A percentile compares a stretch with the other conserved stretches of the same genome.
These are phyloP conservation scores for Spilarctia lutea DNA, from an alignment of 2,888 invertebrate species.

Conservation along the genomic window DNA sequence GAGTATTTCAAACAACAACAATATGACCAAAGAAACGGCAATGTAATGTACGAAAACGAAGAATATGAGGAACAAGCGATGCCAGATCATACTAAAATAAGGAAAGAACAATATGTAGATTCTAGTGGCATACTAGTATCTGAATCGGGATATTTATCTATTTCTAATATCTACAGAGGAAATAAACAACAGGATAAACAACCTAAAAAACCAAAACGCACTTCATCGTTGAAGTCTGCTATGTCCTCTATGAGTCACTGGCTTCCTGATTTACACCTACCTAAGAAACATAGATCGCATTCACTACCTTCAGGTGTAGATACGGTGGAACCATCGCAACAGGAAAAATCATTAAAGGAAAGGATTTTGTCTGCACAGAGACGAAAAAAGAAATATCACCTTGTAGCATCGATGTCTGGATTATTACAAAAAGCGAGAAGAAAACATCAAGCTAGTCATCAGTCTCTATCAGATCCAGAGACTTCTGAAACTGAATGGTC, in stretches of 20 bases:
- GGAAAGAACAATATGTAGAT: slow-evolving; percentile 80
- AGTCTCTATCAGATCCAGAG: slow-evolving; percentile 92
- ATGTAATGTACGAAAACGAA: slow-evolving; percentile 74
- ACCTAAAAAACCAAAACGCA: slow-evolving; percentile 89
- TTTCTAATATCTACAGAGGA: slow-evolving; percentile 88
- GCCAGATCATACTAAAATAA: slow-evolving; percentile 65
- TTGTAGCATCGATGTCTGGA: slow-evolving; percentile 94
- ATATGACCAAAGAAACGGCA: slow-evolving; percentile 83
- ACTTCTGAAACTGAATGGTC: slow-evolving; percentile 91
- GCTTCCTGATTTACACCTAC: slow-evolving; percentile 93
- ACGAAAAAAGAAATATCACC: slow-evolving; percentile 92
- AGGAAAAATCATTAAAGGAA: slow-evolving; percentile 81
- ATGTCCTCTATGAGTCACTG: slow-evolving; percentile 93
- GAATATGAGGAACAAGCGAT: slow-evolving; percentile 70
- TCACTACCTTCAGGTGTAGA: slow-evolving; percentile 92
- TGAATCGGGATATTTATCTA: slow-evolving; percentile 92
- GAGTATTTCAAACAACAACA: slow-evolving; percentile 85
- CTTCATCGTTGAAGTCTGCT: slow-evolving; percentile 92
- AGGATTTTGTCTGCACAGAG: slow-evolving; percentile 80
- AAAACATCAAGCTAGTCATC: slow-evolving; percentile 87
- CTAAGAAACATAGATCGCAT: slow-evolving; percentile 92
- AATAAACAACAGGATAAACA: slow-evolving; percentile 83
- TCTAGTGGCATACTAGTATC: slow-evolving; percentile 89
- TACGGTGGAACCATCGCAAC: slow-evolving; percentile 81
- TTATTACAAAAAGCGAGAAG: slow-evolving; percentile 94